Evolutionary conservation across 2,113 vertebrate species (phyloP).

Genomic region (Bubo bubo): DNA sequence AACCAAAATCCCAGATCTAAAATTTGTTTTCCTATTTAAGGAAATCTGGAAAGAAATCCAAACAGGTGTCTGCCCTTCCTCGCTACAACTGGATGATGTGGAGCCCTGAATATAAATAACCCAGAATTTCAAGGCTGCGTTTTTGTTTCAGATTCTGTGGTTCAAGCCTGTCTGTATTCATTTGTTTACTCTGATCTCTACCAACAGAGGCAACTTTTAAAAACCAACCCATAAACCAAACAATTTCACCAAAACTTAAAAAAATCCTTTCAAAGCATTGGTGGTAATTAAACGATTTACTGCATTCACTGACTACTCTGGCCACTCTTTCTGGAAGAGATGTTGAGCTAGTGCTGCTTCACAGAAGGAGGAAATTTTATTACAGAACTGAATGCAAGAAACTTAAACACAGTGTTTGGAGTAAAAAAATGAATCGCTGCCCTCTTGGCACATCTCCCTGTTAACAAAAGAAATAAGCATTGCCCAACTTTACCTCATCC

Average conservation of each 20-base stretch:
- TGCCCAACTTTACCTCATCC: background rate
- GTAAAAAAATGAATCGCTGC: background rate
- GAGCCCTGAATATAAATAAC: background rate
- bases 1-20: background rate
- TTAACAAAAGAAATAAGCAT: background rate
- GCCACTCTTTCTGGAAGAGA: background rate
- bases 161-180: background rate
- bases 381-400: background rate
- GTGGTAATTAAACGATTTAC: background rate
- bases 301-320: background rate
- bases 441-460: background rate
- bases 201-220: background rate
- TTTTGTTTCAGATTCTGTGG: background rate
- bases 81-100: rapidly evolving
- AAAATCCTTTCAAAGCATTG: background rate
- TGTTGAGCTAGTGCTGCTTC: background rate
- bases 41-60: slow-evolving; percentile 27
- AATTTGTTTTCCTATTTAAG: background rate
- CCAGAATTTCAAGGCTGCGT: background rate
- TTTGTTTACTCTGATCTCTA: background rate
- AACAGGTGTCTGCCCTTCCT: slow-evolving; percentile 21
- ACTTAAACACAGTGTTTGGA: background rate
- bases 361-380: background rate
- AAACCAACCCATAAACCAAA: background rate
- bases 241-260: background rate